Evolutionary conservation across 2,797 vertebrate species (phyloP), one percentile per base, ranked within the genome.

Genomic region (Enoplosus armatus): DNA sequence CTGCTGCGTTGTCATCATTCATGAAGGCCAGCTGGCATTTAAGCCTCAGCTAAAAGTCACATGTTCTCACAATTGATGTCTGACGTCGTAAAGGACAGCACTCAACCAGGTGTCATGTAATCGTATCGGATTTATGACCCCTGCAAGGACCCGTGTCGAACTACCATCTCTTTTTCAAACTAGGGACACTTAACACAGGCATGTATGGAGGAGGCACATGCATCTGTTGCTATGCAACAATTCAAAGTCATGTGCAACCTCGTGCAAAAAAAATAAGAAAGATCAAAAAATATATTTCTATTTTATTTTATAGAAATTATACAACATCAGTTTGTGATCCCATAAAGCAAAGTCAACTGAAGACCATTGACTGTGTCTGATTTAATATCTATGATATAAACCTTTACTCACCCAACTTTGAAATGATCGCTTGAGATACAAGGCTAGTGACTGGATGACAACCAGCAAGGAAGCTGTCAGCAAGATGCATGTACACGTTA

Each of bases 11-110:
- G 58, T 67, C 75, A 53, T 69, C 55, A 12, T 60, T 68, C 50
- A 27, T 26, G 48, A 62, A 73, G 77, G 69, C 81, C 70, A 68
- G 55, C 65, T 75, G 84, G 51, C 76, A 71, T 84, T 80, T 73
- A 58, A 31, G 51, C 45, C 37, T 58, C 70, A 53, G 55, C 74
- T 60, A 67, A 18, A 77, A 79, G 68, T 63, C 64, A 39, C 43
- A 59, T 72, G 65, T 43, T 77, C 48, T 50, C 31, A 37, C 20
- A 27, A 16, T 12, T 65, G 15, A 79, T 33, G 50, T 43, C 20
- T 53, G 55, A 72, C 12, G 2, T 48, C 10, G 41, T 56, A 79
- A 74, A 84, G 27, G 41, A 66, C 51, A 61, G 24, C 18, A 27
- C 31, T 80, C 62, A 45, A 35, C 18, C 33, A 48, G 47, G 35